Conservation (phyloP, 2,797 vertebrate genomes). For the Bradypodion ventrale region DNA sequence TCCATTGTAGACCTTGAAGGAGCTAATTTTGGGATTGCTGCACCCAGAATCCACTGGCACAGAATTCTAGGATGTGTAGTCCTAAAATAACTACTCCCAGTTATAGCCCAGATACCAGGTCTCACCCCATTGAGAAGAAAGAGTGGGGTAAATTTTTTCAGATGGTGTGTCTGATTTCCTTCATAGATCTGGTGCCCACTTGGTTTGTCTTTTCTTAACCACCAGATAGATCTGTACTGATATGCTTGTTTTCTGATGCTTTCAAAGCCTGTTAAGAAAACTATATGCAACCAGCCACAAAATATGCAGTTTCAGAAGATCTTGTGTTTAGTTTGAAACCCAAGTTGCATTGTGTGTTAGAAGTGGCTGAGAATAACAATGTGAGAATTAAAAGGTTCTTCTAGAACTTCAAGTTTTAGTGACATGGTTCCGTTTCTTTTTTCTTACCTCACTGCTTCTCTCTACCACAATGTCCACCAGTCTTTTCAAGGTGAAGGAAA, state of each 20-base stretch:
- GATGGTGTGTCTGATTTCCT: neutral
- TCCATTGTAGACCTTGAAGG: too few species aligned
- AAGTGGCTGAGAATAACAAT: neutral
- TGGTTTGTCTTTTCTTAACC: neutral
- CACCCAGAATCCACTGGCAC: too few species aligned
- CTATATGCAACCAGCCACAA: neutral
- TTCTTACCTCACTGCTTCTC: neutral
- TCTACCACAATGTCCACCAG: neutral
- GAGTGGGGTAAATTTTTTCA: neutral
- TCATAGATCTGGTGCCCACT: neutral
- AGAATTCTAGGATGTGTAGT: too few species aligned
- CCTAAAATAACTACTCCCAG: too few species aligned
- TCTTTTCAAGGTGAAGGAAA: too few species aligned
- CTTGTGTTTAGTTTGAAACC: neutral
- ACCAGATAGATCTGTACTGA: neutral
- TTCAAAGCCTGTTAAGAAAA: neutral
- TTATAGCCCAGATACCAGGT: too few species aligned
- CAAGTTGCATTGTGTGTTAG: neutral
- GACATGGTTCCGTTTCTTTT: neutral
- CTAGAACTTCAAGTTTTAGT: neutral
- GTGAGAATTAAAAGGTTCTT: neutral
- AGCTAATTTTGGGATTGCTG: too few species aligned
- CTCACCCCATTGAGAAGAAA: neutral
- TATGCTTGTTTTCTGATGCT: neutral
- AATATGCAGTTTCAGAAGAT: neutral